phyloP scores from a whole-genome alignment of 1,140 invertebrate genomes.

The Leptinotarsa defecta region DNA sequence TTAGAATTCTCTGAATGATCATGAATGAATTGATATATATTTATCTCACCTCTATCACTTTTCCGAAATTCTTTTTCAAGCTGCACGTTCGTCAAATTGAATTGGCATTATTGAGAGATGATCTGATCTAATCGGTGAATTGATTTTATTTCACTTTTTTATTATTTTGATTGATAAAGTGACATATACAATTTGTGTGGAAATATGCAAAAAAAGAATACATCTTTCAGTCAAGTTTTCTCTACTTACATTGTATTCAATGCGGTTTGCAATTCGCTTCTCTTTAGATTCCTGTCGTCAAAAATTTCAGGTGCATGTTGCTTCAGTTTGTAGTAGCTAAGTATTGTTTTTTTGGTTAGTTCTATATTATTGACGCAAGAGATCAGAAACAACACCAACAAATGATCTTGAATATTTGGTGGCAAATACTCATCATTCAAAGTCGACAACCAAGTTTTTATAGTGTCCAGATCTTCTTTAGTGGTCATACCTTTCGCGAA shows the following conservation, averaged over 20 bases:
- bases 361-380: constrained; percentile 64
- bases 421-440: constrained; percentile 27
- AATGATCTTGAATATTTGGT: constrained; percentile 47
- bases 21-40: too few relatives aligned
- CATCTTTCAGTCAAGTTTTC: background rate
- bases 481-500: constrained; percentile 26
- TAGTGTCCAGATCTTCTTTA: constrained; percentile 37
- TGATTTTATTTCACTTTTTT: too few relatives aligned
- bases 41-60: too few relatives aligned
- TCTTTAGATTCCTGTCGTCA: constrained; percentile 57
- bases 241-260: constrained; percentile 50
- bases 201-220: background rate
- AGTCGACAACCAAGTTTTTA: constrained; percentile 41
- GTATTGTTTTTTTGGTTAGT: constrained; percentile 63
- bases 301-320: constrained; percentile 65
- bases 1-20: too few relatives aligned
- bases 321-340: constrained; percentile 62
- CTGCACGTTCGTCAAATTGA: too few relatives aligned
- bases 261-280: constrained; percentile 42
- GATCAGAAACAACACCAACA: constrained; percentile 64
- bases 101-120: too few relatives aligned
- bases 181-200: background rate
- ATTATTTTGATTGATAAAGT: too few relatives aligned
- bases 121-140: too few relatives aligned
- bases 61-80: too few relatives aligned